phyloP scores from a whole-genome alignment of 2,797 vertebrate genomes.

The Clarias platycephalus region DNA sequence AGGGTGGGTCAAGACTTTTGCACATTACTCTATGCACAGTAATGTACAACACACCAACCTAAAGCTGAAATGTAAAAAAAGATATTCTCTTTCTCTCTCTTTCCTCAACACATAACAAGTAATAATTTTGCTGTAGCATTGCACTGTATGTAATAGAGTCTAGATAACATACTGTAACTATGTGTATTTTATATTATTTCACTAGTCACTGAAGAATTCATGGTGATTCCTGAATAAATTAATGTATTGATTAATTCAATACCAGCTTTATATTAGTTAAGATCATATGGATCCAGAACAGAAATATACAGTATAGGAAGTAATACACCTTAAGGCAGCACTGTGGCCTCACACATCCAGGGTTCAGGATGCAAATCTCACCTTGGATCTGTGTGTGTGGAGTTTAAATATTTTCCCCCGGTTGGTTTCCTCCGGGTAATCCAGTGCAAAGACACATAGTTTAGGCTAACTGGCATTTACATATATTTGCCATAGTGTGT shows the following conservation, averaged over 20 bases:
- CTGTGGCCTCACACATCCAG: too few species aligned
- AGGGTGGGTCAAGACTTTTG: too few species aligned
- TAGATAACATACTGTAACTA: not conserved
- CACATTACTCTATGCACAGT: too few species aligned
- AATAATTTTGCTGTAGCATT: not conserved
- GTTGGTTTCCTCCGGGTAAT: too few species aligned
- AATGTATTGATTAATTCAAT: not conserved
- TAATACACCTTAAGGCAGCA: not conserved
- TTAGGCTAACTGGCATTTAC: too few species aligned
- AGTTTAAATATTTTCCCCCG: too few species aligned
- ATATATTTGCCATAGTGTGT: too few species aligned
- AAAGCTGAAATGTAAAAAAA: not conserved
- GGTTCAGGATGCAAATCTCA: too few species aligned
- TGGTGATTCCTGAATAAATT: not conserved
- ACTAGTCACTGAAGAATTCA: not conserved
- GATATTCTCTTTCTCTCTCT: not conserved
- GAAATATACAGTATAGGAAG: not conserved
- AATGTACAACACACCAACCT: not conserved
- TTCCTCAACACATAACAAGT: too few species aligned
- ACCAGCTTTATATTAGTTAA: not conserved
- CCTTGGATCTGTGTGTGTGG: too few species aligned
- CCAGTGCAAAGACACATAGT: too few species aligned
- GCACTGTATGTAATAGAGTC: not conserved
- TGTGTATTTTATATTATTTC: not conserved
- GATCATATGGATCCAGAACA: not conserved